These are phyloP conservation scores for Leucozona laternaria DNA, from an alignment of 2,888 invertebrate genomes.

Conservation along the genomic window DNA sequence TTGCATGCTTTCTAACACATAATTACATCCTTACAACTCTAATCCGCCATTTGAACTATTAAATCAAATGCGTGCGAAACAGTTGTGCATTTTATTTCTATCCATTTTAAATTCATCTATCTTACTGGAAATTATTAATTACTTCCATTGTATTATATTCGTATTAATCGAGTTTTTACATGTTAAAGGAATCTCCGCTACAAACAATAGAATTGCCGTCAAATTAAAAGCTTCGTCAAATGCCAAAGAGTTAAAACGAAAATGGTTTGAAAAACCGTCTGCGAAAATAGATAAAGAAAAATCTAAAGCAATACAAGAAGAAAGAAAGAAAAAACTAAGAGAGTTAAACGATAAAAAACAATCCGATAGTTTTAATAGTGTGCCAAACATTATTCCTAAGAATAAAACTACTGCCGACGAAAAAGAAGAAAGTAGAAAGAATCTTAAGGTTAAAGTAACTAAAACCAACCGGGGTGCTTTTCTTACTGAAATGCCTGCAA, in stretches of 20 bases:
- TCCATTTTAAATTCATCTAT: too few relatives aligned
- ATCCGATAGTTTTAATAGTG: background rate
- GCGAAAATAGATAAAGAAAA: conserved; percentile 75
- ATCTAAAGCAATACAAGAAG: conserved; percentile 76
- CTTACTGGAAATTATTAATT: too few relatives aligned
- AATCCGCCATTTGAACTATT: too few relatives aligned
- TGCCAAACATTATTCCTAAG: background rate
- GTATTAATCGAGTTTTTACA: background rate
- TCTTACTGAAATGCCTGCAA: conserved; percentile 81
- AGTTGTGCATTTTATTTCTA: too few relatives aligned
- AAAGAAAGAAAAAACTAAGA: conserved; percentile 79
- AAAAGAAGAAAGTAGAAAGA: conserved; percentile 47
- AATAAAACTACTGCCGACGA: background rate
- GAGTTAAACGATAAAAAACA: conserved; percentile 78
- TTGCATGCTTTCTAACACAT: too few relatives aligned
- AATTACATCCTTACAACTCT: too few relatives aligned
- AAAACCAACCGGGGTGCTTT: conserved; percentile 86
- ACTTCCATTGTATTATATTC: background rate
- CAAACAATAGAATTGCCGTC: conserved; percentile 26
- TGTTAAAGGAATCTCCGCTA: conserved; percentile 66
- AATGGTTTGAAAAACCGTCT: conserved; percentile 80
- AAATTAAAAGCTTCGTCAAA: conserved; percentile 53
- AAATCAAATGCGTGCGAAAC: too few relatives aligned
- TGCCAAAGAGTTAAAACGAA: conserved; percentile 77
- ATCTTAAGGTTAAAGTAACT: conserved; percentile 84